Base-by-base conservation (phyloP, 2,113 vertebrate species). In the Propithecus coquereli region DNA sequence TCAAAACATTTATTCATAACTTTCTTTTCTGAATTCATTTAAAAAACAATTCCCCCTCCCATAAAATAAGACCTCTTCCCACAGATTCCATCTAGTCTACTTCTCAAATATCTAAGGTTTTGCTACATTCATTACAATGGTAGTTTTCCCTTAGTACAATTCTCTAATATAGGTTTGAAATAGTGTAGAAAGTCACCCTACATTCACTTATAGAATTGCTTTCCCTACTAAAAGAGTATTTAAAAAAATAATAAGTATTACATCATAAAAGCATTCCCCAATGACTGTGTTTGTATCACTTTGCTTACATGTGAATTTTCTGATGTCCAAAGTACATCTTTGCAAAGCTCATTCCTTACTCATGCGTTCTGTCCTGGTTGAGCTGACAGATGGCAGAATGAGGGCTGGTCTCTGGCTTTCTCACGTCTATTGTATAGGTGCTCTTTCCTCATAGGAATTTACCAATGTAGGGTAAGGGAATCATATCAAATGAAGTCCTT, bases 1-100 rank as follows among this genome's bases (percentile, higher is more conserved):
- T 23, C 34, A 65, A 83, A 83, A 85, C 20, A 77, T 97, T 95
- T 97, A 97, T 91, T 94, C 10, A 25, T 85, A 95, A 52, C 30
- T 76, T 80, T 20, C 61, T 91, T 85, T 84, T 74, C 37, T 82
- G 50, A 93, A 47, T 93, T 61, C 85, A 68, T 11, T 83, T 90
- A 34, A 50, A 88, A 71, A 77, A 50, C 79, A 65, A 54, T n/a
- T n/a, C 17, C 13, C 27, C 18, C 14, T 10, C 50, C 47, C 7
- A 3, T 16, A 13, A n/a, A 47, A 88, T 71, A 63, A 65, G 17
- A n/a, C 2, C 40, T 3, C 83, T 25, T 40, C 85, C 63, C 22
- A 77, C 13, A n/a, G 40, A n/a, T 34, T 91, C 10, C 23, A 30
- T 86, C 70, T 23, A 73, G 14, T 34, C 50, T 63, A 86, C 34